These are phyloP conservation scores for Aphaenogaster floridana DNA, from an alignment of 1,140 invertebrate genomes.

Conservation along the genomic window DNA sequence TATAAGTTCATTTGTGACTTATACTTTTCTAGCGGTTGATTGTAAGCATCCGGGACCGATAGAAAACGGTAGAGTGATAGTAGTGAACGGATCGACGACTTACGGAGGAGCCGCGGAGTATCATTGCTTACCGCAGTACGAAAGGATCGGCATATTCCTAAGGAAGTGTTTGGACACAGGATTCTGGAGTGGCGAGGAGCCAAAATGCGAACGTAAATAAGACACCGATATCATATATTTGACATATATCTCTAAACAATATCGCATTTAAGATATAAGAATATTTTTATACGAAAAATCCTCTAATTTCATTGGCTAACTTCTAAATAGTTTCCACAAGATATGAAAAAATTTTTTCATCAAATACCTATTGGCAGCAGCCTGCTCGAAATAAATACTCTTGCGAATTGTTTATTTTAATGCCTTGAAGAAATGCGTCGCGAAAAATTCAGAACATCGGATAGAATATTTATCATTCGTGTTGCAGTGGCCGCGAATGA, in stretches of 20 bases:
- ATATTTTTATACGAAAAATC: not conserved
- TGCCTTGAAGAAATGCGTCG: not conserved
- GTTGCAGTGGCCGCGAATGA: slow-evolving; percentile 87
- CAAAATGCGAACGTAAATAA: slow-evolving; percentile 90
- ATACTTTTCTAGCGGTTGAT: slow-evolving; percentile 90
- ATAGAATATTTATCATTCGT: not conserved
- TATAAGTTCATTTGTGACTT: not conserved
- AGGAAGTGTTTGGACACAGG: slow-evolving; percentile 94
- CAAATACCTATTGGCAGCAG: not conserved
- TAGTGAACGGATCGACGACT: slow-evolving; percentile 93
- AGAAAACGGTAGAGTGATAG: slow-evolving; percentile 94
- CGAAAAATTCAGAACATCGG: not conserved
- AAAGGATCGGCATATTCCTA: slow-evolving; percentile 93
- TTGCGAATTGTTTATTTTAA: not conserved
- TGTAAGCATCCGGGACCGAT: slow-evolving; percentile 93
- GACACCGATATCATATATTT: not conserved
- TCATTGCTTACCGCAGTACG: slow-evolving; percentile 94
- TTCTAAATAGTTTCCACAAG: not conserved
- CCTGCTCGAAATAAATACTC: not conserved
- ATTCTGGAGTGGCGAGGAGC: slow-evolving; percentile 94
- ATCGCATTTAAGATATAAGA: not conserved
- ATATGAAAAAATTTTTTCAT: slow-evolving; percentile 14
- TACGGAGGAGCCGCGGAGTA: slow-evolving; percentile 95
- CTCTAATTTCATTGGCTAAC: not conserved
- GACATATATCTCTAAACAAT: not conserved